Evolutionary conservation across 2,797 vertebrate genomes (phyloP), one percentile per base, ranked within the genome.

Genomic region (Perodicticus potto): DNA sequence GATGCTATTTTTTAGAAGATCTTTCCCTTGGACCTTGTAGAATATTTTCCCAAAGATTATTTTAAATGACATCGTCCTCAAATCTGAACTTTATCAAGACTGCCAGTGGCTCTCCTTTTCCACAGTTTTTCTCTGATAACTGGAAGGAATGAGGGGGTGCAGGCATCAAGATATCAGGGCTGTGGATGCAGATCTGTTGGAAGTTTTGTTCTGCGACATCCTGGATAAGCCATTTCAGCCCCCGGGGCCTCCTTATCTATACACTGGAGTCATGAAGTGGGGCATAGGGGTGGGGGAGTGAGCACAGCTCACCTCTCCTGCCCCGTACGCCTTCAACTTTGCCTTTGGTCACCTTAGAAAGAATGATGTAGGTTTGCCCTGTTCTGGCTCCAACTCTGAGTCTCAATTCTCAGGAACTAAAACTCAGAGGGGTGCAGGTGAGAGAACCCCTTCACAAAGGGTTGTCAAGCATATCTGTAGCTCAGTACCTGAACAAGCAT

Each of bases 31-130:
- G 49, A 45, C n/a, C 43, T 86, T 67, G 14, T 80, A 63, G 78
- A 70, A 29, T 80, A 19, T 86, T 67, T 89, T 96, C 29, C 22
- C 76, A 93, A 78, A 70, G 34, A 63, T 55, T 57, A 29, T 61
- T 80, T 86, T 81, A 72, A 65, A 45, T 55, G 69, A 9, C 37
- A 13, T 70, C 13, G 2, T 22, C 43, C 5, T 88, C 29, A 27
- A 34, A 80, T 81, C 37, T 53, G 65, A 67, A 37, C 43, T 37
- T 77, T 29, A 29, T 49, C 32, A 14, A 14, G 72, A 37, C 22
- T n/a, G 19, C 40, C 13, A 40, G 11, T 29, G 16, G 4, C 43
- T 81, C 63, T 37, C 45, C 20, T 53, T n/a, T 20, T 65, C 65
- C 10, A 7, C 37, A 0, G 7, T 25, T 67, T 67, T 32, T 29